phyloP scores from a whole-genome alignment of 2,888 invertebrate genomes.

The Pyralis farinalis region DNA sequence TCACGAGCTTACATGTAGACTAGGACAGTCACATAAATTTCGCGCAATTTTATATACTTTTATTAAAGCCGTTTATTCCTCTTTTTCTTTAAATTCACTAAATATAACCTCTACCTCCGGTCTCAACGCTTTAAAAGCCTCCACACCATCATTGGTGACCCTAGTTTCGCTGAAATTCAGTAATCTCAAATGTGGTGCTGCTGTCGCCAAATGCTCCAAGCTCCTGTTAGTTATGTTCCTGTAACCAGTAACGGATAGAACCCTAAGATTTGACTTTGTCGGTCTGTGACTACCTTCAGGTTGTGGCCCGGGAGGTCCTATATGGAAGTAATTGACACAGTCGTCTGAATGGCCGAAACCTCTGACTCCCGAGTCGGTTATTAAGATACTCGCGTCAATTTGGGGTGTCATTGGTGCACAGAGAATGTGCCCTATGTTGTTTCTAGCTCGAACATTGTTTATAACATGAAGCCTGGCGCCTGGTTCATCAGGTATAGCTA shows the following conservation, averaged over 20 bases:
- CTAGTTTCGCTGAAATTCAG: slow-evolving; percentile 86
- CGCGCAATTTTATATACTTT: background rate
- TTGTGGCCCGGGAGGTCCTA: slow-evolving; percentile 29
- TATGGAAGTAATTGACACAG: slow-evolving; percentile 47
- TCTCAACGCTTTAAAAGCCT: slow-evolving; percentile 79
- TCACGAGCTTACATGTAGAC: too few species aligned
- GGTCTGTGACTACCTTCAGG: slow-evolving; percentile 33
- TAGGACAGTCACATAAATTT: too few species aligned
- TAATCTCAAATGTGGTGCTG: slow-evolving; percentile 78
- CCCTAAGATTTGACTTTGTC: slow-evolving; percentile 67
- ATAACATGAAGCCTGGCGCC: background rate
- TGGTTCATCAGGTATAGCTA: slow-evolving; percentile 18
- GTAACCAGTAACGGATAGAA: slow-evolving; percentile 81
- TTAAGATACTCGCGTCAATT: slow-evolving; percentile 22
- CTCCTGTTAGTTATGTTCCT: slow-evolving; percentile 83
- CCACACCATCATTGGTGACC: slow-evolving; percentile 82
- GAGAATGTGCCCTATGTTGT: background rate
- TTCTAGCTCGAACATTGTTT: background rate
- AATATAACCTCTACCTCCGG: slow-evolving; percentile 78
- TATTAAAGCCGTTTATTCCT: background rate
- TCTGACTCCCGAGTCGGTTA: slow-evolving; percentile 52
- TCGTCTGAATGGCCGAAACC: slow-evolving; percentile 55
- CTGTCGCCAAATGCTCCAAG: slow-evolving; percentile 80
- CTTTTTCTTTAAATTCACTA: slow-evolving; percentile 25
- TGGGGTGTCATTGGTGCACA: too few species aligned